These are phyloP conservation scores for Diarsia brunnea DNA, from an alignment of 2,888 invertebrate species.

Conservation along the genomic window DNA sequence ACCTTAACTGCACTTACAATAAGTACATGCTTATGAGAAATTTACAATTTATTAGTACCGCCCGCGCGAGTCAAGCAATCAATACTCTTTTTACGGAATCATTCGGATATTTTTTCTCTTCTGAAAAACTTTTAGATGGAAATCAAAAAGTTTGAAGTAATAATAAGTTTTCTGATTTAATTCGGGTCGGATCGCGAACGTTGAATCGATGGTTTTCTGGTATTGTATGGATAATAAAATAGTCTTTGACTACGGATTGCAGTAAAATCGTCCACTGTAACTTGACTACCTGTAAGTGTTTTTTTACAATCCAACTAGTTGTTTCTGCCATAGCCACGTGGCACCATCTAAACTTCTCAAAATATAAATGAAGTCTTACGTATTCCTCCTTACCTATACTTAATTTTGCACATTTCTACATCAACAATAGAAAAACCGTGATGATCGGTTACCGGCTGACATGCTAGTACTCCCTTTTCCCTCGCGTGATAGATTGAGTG, in stretches of 20 bases:
- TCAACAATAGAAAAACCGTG: constrained; percentile 1
- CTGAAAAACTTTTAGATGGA: constrained; percentile 40
- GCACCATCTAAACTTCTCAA: neutral
- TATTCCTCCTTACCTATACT: neutral
- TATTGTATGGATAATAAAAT: neutral
- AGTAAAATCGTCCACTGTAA: neutral
- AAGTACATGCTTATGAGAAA: constrained; percentile 26
- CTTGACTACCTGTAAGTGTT: neutral
- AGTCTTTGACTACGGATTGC: constrained; percentile 2
- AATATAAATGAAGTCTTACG: neutral
- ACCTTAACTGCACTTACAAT: constrained; percentile 24
- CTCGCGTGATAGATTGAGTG: constrained; percentile 39
- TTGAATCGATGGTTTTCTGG: constrained; percentile 2
- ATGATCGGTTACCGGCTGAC: constrained; percentile 25
- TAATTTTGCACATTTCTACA: neutral
- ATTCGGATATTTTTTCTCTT: constrained; percentile 39
- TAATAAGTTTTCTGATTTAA: constrained; percentile 47
- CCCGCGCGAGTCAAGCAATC: constrained; percentile 12
- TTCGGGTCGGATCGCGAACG: constrained; percentile 13
- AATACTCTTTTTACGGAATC: constrained; percentile 42
- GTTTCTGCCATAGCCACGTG: neutral
- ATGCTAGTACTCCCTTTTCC: constrained; percentile 11
- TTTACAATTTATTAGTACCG: constrained; percentile 38
- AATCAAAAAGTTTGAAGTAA: constrained; percentile 38
- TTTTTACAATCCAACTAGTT: neutral